A percentile compares a stretch with the other conserved stretches of the same genome.
Evolutionary conservation across 2,888 invertebrate genomes (phyloP).

Genomic region (Branchellion lobata): DNA sequence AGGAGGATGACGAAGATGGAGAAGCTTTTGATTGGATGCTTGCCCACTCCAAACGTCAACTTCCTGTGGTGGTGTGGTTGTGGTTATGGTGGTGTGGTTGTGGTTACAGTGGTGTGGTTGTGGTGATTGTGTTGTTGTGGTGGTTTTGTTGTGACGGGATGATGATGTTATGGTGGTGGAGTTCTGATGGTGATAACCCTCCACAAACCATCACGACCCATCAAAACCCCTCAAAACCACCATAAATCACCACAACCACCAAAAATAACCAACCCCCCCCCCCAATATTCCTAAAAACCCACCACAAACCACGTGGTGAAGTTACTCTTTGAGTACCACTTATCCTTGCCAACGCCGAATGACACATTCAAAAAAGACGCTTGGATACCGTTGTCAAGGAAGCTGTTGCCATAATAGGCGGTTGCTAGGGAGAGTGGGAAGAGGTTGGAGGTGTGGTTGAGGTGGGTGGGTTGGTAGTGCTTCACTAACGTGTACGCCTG

Average conservation of each 20-base stretch:
- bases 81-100: not conserved
- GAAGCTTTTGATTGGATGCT: slow-evolving; percentile 8
- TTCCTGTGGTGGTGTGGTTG: not conserved
- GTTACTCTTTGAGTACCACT: slow-evolving; percentile 26
- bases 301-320: slow-evolving; percentile 30
- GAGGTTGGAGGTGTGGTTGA: not conserved
- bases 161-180: not conserved
- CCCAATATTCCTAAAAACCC: not conserved
- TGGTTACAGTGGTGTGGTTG: no score
- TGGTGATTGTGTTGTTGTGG: no score
- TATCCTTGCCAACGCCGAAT: slow-evolving; percentile 20
- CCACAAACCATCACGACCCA: no score
- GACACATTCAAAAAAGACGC: not conserved
- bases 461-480: not conserved
- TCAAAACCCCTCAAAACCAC: not conserved
- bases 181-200: no score
- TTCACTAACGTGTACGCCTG: not conserved
- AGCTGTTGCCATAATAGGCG: slow-evolving; percentile 12
- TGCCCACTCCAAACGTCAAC: slow-evolving; percentile 32
- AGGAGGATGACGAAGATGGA: slow-evolving; percentile 32
- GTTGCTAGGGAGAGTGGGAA: slow-evolving; percentile 31
- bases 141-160: no score
- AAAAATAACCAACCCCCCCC: not conserved
- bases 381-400: not conserved
- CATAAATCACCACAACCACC: slow-evolving; percentile 5